Evolutionary conservation across 2,888 invertebrate species (phyloP), one percentile per base, ranked within the genome.

Genomic region (Danaus chrysippus): DNA sequence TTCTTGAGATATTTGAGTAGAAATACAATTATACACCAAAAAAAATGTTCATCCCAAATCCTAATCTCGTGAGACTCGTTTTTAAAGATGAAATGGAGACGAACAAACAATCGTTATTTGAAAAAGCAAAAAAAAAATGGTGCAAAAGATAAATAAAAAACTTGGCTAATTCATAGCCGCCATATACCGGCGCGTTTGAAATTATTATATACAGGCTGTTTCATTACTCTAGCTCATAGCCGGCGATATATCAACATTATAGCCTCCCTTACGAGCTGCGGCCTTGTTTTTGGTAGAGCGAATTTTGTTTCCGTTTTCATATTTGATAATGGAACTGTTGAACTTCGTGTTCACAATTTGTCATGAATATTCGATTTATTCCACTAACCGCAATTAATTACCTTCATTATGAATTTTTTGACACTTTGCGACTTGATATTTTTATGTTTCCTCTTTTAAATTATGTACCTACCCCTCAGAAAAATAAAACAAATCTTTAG

Each of bases 151-250:
- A 34, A 61, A 15, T 61, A 56, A 52, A n/a, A 56, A 61, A 61
- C 42, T 56, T 17, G 43, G 57, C 61, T 52, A 64, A 67, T 64
- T 61, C 56, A 61, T 64, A 59, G 58, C 69, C 73, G 72, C 77
- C 84, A 84, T 85, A 86, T 85, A 84, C 58, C 80, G 77, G 73
- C 72, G 58, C 75, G 77, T 73, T 74, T 76, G 79, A 75, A 81
- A 82, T 82, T 82, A 82, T 85, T 84, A 86, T 85, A 83, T 84
- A 85, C 82, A 81, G 82, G 76, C 79, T 79, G 84, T 84, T 86
- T 84, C 85, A 85, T 86, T 86, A 86, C 84, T 70, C 75, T 76
- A 77, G 78, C 80, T 76, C 78, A 82, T 69, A 67, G 58, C 59
- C 81, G 70, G 76, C 73, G 75, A 84, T 87, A 85, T 86, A 77